Evolutionary conservation across 2,888 invertebrate genomes (phyloP).

Genomic region (Eudasyphora cyanicolor): DNA sequence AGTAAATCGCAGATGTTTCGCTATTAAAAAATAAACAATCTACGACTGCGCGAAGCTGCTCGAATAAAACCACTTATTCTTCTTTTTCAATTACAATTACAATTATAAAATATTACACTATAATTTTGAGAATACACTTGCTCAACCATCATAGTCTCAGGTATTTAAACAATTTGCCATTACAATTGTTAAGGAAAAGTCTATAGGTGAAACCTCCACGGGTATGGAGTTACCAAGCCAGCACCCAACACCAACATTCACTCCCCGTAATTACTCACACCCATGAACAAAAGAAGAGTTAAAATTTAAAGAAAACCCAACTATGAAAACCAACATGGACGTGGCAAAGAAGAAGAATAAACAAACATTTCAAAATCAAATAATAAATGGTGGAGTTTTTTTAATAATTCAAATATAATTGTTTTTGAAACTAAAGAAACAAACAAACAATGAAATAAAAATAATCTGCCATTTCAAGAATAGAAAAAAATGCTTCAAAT

Average conservation of each 20-base stretch:
- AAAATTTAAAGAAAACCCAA: not conserved
- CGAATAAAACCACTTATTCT: not conserved
- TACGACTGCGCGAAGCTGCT: not conserved
- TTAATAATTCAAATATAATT: conserved; percentile 1
- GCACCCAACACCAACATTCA: not conserved
- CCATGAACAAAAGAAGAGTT: not conserved
- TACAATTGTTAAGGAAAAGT: too few species aligned
- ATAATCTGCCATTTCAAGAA: not conserved
- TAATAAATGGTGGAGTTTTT: not conserved
- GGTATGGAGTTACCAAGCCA: too few species aligned
- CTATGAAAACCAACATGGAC: not conserved
- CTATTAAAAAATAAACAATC: not conserved
- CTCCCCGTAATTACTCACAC: not conserved
- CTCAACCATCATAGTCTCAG: not conserved
- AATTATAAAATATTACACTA: not conserved
- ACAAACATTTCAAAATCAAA: not conserved
- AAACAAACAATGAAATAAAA: not conserved
- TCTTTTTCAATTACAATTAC: not conserved
- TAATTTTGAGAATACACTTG: not conserved
- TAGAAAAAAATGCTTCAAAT: not conserved
- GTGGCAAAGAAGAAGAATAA: not conserved
- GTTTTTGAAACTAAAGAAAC: not conserved
- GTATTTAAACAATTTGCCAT: too few species aligned
- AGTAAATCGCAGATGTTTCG: not conserved
- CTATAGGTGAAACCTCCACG: too few species aligned